Conservation (phyloP, 2,113 vertebrate genomes). For the Coptodon rendalli region DNA sequence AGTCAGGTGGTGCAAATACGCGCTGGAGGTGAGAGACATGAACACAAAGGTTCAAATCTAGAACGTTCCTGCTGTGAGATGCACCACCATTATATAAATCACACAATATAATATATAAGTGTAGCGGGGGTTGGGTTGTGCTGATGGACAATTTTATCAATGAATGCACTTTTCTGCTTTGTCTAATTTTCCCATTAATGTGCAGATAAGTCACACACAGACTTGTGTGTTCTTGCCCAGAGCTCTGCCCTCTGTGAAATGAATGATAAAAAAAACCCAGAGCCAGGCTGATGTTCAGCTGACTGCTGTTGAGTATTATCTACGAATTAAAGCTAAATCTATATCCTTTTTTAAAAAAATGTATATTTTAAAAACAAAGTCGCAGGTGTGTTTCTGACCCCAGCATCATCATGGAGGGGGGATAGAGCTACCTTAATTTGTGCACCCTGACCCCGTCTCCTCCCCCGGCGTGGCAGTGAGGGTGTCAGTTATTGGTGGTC, state of each 20-base stretch:
- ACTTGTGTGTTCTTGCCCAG: not conserved
- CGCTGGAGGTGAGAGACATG: not conserved
- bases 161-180: not conserved
- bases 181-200: not conserved
- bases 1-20: not conserved
- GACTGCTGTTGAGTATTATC: not conserved
- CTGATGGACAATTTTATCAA: not conserved
- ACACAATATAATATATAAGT: not conserved
- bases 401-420: not conserved
- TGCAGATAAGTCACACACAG: not conserved
- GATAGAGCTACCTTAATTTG: not conserved
- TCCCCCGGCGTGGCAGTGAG: not conserved
- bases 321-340: not conserved
- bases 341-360: not conserved
- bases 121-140: not conserved
- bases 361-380: not conserved
- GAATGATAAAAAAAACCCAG: not conserved
- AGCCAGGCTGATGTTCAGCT: not conserved
- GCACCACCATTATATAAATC: not conserved
- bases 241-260: not conserved
- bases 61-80: not conserved
- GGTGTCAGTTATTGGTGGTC: not conserved
- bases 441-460: not conserved
- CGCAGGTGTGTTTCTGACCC: rapidly evolving
- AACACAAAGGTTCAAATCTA: not conserved